Evolutionary conservation across 2,888 invertebrate genomes (phyloP).

Genomic region (Urechis unicinctus): DNA sequence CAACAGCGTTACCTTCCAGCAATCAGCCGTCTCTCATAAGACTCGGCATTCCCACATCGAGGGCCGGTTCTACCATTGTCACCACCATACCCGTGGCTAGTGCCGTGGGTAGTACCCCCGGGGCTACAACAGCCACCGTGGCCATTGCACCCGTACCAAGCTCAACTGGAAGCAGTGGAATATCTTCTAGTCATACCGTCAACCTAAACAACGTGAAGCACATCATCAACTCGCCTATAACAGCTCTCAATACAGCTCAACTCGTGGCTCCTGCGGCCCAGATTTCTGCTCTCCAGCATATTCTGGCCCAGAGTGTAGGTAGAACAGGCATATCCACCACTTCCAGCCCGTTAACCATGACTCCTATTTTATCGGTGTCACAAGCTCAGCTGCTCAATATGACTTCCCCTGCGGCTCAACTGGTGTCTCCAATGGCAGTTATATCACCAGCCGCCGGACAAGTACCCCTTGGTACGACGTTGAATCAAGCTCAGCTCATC

Average conservation of each 20-base stretch:
- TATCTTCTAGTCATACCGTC: background rate
- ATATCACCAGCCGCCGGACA: background rate
- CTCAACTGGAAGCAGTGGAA: background rate
- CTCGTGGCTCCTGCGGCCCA: background rate
- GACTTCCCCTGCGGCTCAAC: background rate
- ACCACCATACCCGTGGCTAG: background rate
- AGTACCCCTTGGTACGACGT: background rate
- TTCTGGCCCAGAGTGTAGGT: background rate
- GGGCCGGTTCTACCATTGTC: no score
- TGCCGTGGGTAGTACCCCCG: background rate
- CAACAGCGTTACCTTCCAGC: no score
- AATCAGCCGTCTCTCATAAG: background rate
- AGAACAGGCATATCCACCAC: background rate
- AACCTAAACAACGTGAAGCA: background rate
- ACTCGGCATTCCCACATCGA: no score
- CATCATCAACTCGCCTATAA: background rate
- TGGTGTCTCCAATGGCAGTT: background rate
- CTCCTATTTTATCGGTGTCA: background rate
- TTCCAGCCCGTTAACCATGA: background rate
- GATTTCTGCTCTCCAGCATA: background rate
- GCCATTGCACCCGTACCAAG: background rate
- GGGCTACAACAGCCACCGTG: background rate
- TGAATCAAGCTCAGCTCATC: background rate
- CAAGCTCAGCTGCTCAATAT: no score
- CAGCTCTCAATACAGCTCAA: background rate